Percentiles rank a stretch among this genome's conserved stretches.
Conservation (phyloP, 2,888 invertebrate genomes). For the Melikaiella ostensackeni region DNA sequence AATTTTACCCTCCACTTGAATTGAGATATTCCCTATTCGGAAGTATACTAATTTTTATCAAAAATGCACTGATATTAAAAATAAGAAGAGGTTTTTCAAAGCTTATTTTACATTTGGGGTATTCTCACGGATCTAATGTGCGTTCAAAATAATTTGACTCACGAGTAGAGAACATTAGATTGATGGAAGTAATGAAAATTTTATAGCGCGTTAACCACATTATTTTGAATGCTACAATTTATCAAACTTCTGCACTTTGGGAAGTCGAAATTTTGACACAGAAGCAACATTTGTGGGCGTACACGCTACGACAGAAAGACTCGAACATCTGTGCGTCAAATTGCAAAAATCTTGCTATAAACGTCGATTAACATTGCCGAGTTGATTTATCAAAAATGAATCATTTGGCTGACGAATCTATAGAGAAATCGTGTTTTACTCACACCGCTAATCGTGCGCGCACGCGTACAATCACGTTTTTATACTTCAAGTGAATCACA, state of each 20-base stretch:
- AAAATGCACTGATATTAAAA: slow-evolving; percentile 1
- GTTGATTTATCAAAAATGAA: slow-evolving; percentile 48
- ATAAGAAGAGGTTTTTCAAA: background rate
- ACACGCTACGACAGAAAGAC: slow-evolving; percentile 1
- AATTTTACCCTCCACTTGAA: slow-evolving; percentile 1
- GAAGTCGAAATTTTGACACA: slow-evolving; percentile 8
- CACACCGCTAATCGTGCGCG: slow-evolving; percentile 19
- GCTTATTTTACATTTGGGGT: background rate
- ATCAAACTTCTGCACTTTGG: background rate
- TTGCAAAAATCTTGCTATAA: slow-evolving; percentile 26
- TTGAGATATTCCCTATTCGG: background rate
- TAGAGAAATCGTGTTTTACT: slow-evolving; percentile 33
- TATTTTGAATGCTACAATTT: background rate
- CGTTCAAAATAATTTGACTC: slow-evolving; percentile 1
- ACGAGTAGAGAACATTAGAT: background rate
- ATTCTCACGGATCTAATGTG: background rate
- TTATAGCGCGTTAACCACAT: background rate
- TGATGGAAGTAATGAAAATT: background rate
- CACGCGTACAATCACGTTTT: slow-evolving; percentile 42
- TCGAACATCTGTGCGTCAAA: slow-evolving; percentile 28
- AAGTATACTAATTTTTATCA: background rate
- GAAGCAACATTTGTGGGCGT: slow-evolving; percentile 17
- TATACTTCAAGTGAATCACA: slow-evolving; percentile 47
- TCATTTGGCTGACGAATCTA: slow-evolving; percentile 44
- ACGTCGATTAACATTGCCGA: slow-evolving; percentile 41